Percentiles rank a stretch among this genome's conserved stretches.
These are phyloP conservation scores for Myotis yumanensis DNA, from an alignment of 2,113 vertebrate species.

Conservation along the genomic window DNA sequence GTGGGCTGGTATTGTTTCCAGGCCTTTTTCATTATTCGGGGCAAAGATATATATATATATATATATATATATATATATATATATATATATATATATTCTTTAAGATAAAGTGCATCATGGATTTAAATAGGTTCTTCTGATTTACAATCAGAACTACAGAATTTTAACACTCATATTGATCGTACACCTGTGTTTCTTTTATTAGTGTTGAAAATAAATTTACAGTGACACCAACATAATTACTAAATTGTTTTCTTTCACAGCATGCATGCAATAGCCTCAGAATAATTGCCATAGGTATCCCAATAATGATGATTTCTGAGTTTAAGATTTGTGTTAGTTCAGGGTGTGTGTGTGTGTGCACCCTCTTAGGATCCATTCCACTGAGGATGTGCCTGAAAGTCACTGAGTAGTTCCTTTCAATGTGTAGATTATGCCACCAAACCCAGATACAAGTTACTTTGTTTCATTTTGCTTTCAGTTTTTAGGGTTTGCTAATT, in stretches of 20 bases:
- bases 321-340: not conserved
- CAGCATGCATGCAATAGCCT: not conserved
- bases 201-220: not conserved
- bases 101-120: not conserved
- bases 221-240: not conserved
- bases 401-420: not conserved
- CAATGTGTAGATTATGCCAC: not conserved
- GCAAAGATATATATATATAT: not conserved
- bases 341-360: not conserved
- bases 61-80: not conserved
- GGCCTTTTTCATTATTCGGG: not conserved
- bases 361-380: not conserved
- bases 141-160: not conserved
- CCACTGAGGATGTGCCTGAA: not conserved
- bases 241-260: constrained; percentile 30
- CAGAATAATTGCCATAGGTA: not conserved
- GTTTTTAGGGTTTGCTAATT: not conserved
- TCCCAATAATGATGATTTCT: not conserved
- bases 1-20: not conserved
- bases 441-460: not conserved
- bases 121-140: not conserved
- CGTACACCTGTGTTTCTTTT: not conserved
- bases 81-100: not conserved
- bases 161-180: not conserved
- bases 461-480: constrained; percentile 10